Evolutionary conservation across 1,140 invertebrate genomes (phyloP).

Genomic region (Magallana angulata): DNA sequence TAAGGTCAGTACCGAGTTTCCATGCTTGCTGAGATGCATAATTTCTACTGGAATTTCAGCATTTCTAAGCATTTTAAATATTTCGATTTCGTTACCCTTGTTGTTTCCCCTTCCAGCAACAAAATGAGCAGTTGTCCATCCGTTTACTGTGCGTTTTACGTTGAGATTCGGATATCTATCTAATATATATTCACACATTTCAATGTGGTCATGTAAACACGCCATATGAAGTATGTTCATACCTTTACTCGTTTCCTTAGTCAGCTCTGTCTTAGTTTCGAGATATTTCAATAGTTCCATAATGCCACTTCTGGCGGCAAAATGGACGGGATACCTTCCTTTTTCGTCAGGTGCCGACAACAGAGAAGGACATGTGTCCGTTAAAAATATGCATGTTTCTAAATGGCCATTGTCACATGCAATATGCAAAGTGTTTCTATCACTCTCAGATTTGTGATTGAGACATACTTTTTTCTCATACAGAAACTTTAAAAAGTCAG

Average conservation of each 20-base stretch:
- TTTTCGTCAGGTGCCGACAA: neutral
- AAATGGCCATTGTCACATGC: neutral
- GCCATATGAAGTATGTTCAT: constrained; percentile 15
- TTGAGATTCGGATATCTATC: neutral
- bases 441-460: neutral
- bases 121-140: neutral
- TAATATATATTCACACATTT: neutral
- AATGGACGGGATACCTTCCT: neutral
- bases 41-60: neutral
- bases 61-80: neutral
- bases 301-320: neutral
- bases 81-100: neutral
- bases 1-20: neutral
- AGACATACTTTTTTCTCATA: neutral
- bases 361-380: neutral
- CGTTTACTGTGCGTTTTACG: neutral
- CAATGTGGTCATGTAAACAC: neutral
- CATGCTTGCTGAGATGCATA: neutral
- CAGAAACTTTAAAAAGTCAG: neutral
- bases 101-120: neutral
- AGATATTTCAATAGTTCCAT: neutral
- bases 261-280: neutral
- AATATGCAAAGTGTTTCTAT: neutral
- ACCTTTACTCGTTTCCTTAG: neutral
- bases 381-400: neutral